Evolutionary conservation across 2,797 vertebrate genomes (phyloP).

Genomic region (Gallinago stenura): DNA sequence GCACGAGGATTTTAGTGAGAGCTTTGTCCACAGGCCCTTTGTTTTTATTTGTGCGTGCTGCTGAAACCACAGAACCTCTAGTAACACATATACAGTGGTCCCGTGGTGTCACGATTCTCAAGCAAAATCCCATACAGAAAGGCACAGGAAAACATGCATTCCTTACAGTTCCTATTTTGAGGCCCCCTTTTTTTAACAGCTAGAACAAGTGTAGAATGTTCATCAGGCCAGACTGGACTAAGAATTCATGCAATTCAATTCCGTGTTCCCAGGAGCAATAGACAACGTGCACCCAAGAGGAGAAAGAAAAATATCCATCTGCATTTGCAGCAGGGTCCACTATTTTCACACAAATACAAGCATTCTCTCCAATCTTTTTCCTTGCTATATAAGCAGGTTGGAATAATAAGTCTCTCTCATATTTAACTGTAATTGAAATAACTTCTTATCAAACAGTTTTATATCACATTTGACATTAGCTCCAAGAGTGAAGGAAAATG

Average conservation of each 20-base stretch:
- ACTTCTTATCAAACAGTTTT: background rate
- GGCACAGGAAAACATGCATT: background rate
- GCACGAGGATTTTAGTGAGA: background rate
- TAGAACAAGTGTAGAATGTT: background rate
- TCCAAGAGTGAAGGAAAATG: background rate
- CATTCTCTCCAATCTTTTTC: background rate
- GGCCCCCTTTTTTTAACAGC: background rate
- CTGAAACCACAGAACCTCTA: background rate
- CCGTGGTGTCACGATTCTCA: accelerated
- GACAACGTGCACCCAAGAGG: background rate
- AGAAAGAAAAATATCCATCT: background rate
- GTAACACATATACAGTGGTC: accelerated
- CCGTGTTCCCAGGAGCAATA: background rate
- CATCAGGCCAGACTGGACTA: background rate
- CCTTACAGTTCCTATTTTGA: background rate
- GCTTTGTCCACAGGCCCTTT: background rate
- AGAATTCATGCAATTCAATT: background rate
- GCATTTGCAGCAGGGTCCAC: background rate
- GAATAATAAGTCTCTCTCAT: background rate
- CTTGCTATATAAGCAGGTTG: background rate
- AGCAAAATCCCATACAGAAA: background rate
- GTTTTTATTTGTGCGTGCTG: background rate
- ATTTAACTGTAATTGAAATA: background rate
- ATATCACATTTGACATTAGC: background rate
- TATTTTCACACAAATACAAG: background rate